Conservation (phyloP, 2,888 invertebrate species). For the Tryphoninae sp. region DNA sequence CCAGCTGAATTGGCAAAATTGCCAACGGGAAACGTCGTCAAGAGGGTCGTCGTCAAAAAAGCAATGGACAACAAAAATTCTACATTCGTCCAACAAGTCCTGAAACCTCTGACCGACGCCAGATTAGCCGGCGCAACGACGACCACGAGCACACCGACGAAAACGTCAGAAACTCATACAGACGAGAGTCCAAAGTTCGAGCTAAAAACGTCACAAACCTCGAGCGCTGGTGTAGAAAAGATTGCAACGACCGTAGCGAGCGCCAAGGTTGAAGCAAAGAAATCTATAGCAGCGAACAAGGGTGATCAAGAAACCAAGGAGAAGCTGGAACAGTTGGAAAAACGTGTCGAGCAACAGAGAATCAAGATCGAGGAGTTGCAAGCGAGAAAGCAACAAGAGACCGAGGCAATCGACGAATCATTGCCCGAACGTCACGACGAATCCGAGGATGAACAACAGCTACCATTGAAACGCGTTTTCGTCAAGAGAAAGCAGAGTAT, state of each 20-base stretch:
- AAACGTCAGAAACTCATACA: constrained; percentile 7
- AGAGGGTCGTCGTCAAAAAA: constrained; percentile 79
- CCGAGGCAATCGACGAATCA: constrained; percentile 78
- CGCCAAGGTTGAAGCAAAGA: constrained; percentile 61
- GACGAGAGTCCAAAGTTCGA: constrained; percentile 74
- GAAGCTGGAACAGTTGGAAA: constrained; percentile 78
- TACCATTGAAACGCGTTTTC: constrained; percentile 84
- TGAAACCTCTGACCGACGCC: constrained; percentile 67
- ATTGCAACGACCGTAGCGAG: constrained; percentile 23
- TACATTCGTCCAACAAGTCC: constrained; percentile 70
- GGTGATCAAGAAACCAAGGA: constrained; percentile 78
- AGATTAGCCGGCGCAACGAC: constrained; percentile 45
- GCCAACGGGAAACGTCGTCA: constrained; percentile 79
- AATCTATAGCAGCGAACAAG: constrained; percentile 63
- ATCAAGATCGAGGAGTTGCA: constrained; percentile 79
- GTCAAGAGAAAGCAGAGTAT: constrained; percentile 84
- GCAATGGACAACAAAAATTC: constrained; percentile 73
- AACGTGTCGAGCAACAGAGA: constrained; percentile 78
- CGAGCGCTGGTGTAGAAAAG: constrained; percentile 21
- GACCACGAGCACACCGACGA: constrained; percentile 10
- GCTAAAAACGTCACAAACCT: constrained; percentile 73
- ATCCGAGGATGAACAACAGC: constrained; percentile 79
- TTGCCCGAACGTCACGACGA: constrained; percentile 79
- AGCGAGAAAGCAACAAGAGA: constrained; percentile 77
- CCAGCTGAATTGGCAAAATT: constrained; percentile 79